These are phyloP conservation scores for Ctenicera cuprea DNA, from an alignment of 2,888 invertebrate genomes.

Conservation along the genomic window DNA sequence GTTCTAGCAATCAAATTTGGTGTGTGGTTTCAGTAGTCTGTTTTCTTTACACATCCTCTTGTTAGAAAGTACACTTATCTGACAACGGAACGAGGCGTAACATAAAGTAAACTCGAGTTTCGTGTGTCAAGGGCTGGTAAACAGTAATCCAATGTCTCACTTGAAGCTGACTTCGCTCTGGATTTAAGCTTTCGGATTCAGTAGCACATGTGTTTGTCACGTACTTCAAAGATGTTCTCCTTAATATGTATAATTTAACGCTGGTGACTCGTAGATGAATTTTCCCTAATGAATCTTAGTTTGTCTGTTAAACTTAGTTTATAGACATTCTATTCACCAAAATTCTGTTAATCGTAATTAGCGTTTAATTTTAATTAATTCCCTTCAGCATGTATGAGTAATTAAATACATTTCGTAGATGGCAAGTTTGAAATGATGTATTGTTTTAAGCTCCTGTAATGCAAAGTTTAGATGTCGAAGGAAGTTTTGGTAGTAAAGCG, in stretches of 20 bases:
- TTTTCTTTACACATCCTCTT: constrained; percentile 26
- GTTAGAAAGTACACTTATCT: constrained; percentile 37
- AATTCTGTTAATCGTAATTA: constrained; percentile 43
- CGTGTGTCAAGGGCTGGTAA: constrained; percentile 58
- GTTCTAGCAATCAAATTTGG: constrained; percentile 11
- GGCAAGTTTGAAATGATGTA: constrained; percentile 15
- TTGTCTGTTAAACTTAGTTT: constrained; percentile 37
- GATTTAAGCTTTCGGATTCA: constrained; percentile 47
- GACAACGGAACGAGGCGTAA: constrained; percentile 42
- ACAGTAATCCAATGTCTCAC: constrained; percentile 58
- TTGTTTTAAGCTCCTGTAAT: constrained; percentile 12
- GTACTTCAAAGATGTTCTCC: constrained; percentile 53
- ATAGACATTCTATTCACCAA: constrained; percentile 26
- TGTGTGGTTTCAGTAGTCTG: constrained; percentile 27
- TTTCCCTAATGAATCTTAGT: constrained; percentile 45
- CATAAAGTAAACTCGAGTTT: constrained; percentile 52
- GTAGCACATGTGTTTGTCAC: constrained; percentile 60
- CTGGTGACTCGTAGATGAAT: constrained; percentile 35
- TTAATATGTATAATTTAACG: constrained; percentile 48
- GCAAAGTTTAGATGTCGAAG: not conserved
- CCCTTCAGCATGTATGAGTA: constrained; percentile 27
- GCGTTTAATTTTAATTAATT: constrained; percentile 40
- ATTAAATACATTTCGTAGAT: constrained; percentile 29
- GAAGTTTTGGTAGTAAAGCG: constrained; percentile 2
- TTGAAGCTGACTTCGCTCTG: constrained; percentile 46